phyloP scores from a whole-genome alignment of 64 coral and sea anemone species.

The Cladopsammia gracilis region DNA sequence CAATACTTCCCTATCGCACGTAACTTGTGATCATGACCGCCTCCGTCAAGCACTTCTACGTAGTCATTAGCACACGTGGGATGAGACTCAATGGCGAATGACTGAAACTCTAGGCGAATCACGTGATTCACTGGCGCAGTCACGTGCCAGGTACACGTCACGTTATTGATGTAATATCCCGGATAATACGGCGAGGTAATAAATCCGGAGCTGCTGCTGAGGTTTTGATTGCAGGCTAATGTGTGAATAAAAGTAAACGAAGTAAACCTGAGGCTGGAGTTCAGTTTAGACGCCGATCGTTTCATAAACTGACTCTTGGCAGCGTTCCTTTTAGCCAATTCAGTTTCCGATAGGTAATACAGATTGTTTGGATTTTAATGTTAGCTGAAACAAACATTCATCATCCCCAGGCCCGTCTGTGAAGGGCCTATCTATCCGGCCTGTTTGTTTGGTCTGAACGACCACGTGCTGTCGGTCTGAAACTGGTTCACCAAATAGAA shows the following conservation, averaged over 20 bases:
- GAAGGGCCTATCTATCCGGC: too few species aligned
- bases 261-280: too few species aligned
- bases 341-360: too few species aligned
- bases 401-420: too few species aligned
- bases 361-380: too few species aligned
- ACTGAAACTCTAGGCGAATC: conserved; percentile 63
- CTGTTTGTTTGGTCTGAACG: too few species aligned
- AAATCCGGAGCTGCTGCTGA: conserved; percentile 23
- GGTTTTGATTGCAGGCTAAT: conserved; percentile 42
- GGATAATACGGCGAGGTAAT: conserved; percentile 66
- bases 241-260: neutral
- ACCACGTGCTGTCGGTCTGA: too few species aligned
- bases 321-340: too few species aligned
- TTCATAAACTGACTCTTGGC: too few species aligned
- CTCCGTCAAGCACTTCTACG: conserved; percentile 43
- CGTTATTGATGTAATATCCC: conserved; percentile 70
- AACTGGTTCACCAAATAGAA: too few species aligned
- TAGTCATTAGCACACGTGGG: conserved; percentile 56
- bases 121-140: conserved; percentile 18
- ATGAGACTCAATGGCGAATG: conserved; percentile 44
- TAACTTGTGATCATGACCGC: neutral
- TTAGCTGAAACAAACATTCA: too few species aligned
- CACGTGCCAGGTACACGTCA: conserved; percentile 55
- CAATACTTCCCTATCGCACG: conserved; percentile 29
- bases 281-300: too few species aligned